These are phyloP conservation scores for Drosophila anomelani DNA, from an alignment of 2,888 invertebrate species.

Conservation along the genomic window DNA sequence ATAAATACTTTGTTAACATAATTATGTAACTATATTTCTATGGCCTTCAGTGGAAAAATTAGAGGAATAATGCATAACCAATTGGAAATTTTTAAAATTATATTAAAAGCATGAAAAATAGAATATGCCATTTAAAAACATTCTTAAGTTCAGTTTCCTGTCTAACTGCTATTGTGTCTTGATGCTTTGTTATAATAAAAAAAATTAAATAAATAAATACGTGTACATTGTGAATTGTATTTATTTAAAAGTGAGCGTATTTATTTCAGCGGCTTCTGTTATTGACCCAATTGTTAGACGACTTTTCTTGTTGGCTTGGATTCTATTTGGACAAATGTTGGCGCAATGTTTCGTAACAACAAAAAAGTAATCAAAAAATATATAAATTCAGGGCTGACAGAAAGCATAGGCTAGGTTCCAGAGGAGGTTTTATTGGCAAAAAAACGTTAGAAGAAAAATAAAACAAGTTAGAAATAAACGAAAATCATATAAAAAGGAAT, in stretches of 20 bases:
- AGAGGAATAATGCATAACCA: not conserved
- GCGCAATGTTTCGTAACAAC: constrained; percentile 10
- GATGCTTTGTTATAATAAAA: not conserved
- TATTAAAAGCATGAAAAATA: not conserved
- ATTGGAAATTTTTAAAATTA: not conserved
- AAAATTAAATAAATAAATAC: constrained; percentile 2
- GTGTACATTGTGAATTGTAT: not conserved
- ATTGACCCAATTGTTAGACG: constrained; percentile 46
- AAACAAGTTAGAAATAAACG: not conserved
- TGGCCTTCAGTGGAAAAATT: not conserved
- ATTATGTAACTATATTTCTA: not conserved
- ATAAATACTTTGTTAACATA: not conserved
- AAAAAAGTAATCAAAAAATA: constrained; percentile 18
- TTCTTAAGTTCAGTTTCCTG: not conserved
- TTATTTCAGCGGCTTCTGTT: constrained; percentile 16
- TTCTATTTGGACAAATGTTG: constrained; percentile 51
- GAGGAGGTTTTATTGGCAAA: not conserved
- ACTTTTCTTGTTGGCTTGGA: constrained; percentile 2
- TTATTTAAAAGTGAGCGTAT: constrained; percentile 1
- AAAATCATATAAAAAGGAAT: not conserved
- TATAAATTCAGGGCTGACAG: constrained; percentile 8
- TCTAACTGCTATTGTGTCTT: not conserved
- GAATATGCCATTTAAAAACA: not conserved
- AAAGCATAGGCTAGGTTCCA: not conserved
- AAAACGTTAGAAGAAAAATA: not conserved